phyloP scores from a whole-genome alignment of 2,113 vertebrate species.

The Narcine bancroftii region DNA sequence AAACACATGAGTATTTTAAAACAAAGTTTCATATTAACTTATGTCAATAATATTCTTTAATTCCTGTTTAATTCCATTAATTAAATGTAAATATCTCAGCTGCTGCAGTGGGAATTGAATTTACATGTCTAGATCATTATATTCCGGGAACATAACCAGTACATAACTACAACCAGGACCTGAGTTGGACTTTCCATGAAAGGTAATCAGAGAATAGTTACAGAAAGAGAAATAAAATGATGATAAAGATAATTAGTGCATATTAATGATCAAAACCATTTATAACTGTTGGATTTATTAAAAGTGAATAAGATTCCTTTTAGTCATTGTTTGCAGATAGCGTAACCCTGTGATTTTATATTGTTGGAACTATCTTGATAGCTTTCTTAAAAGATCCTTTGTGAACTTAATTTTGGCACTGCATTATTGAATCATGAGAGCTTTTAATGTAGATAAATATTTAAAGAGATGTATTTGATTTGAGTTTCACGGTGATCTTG shows the following conservation, averaged over 20 bases:
- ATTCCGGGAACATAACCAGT: too few species aligned
- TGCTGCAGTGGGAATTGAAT: too few species aligned
- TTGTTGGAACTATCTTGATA: background rate
- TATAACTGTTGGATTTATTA: background rate
- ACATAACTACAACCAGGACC: too few species aligned
- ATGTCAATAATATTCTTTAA: too few species aligned
- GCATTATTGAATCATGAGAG: constrained; percentile 30
- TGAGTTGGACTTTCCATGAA: background rate
- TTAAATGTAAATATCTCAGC: too few species aligned
- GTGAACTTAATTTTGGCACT: constrained; percentile 32
- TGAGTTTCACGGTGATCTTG: background rate
- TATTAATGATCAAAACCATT: background rate
- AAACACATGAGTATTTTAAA: too few species aligned
- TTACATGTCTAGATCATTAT: too few species aligned
- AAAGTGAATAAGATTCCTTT: background rate
- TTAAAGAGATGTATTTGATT: constrained; percentile 32
- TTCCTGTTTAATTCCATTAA: too few species aligned
- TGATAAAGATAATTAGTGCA: background rate
- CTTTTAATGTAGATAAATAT: constrained; percentile 31
- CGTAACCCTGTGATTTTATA: background rate
- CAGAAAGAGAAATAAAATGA: background rate
- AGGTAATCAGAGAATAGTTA: background rate
- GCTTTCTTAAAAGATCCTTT: constrained; percentile 19
- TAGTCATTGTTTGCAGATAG: background rate
- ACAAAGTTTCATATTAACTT: too few species aligned